Percentiles rank a stretch among this genome's conserved stretches.
phyloP scores from a whole-genome alignment of 2,113 vertebrate genomes.

The Prietella phreatophila region DNA sequence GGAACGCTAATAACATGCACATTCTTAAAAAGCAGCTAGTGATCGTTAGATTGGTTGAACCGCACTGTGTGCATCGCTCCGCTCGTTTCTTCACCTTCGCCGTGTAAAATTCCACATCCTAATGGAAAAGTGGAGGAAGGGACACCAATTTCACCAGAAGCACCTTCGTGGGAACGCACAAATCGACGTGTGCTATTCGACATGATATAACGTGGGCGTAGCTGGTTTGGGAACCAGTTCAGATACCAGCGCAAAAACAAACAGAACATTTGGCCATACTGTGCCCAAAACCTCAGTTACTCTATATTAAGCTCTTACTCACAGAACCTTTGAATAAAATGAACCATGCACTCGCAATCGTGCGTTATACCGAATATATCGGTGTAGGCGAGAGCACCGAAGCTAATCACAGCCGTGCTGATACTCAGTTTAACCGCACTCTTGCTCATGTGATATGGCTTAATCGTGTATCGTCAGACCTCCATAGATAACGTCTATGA shows the following conservation, averaged over 20 bases:
- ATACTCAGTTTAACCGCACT: background rate
- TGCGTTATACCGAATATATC: background rate
- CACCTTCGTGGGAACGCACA: background rate
- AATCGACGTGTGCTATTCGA: background rate
- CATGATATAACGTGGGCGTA: background rate
- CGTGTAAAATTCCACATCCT: background rate
- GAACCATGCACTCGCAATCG: background rate
- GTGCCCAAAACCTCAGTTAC: background rate
- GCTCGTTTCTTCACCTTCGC: background rate
- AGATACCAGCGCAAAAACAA: background rate
- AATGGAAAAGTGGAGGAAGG: too few species aligned
- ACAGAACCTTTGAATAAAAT: background rate
- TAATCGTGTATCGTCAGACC: background rate
- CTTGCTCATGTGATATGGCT: background rate
- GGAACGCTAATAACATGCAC: background rate
- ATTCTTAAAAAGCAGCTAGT: background rate
- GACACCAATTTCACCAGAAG: too few species aligned
- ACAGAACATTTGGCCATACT: background rate
- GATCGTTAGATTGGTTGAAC: background rate
- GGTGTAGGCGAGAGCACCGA: too few species aligned
- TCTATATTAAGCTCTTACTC: background rate
- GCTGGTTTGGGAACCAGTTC: background rate
- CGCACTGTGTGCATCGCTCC: background rate
- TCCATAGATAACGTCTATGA: background rate
- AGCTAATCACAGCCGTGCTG: background rate